Evolutionary conservation across 2,888 invertebrate genomes (phyloP).

Genomic region (Hybos culiciformis): DNA sequence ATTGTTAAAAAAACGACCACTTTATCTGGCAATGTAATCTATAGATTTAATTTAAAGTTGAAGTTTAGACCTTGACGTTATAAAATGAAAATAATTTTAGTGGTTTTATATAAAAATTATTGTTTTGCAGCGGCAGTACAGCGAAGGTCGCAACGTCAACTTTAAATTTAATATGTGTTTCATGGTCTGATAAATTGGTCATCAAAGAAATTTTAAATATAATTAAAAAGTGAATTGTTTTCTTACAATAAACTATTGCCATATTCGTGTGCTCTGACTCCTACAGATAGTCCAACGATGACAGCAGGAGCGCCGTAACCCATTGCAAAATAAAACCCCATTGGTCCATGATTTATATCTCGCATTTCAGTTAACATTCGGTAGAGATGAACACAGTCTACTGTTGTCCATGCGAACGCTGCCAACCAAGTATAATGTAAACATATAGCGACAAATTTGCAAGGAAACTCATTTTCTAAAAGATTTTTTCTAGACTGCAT

Average conservation of each 20-base stretch:
- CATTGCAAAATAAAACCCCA: conserved; percentile 81
- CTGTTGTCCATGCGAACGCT: conserved; percentile 82
- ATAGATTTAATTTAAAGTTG: neutral
- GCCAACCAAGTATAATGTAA: conserved; percentile 89
- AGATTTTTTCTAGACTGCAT: conserved; percentile 69
- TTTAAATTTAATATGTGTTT: neutral
- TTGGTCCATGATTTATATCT: conserved; percentile 89
- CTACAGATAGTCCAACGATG: conserved; percentile 78
- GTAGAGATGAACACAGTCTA: conserved; percentile 84
- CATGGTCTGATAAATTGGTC: neutral
- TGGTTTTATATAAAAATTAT: too few relatives aligned
- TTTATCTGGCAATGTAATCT: neutral
- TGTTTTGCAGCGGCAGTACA: too few relatives aligned
- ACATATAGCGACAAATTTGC: conserved; percentile 79
- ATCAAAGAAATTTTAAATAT: neutral
- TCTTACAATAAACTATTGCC: conserved; percentile 89
- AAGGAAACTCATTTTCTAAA: conserved; percentile 73
- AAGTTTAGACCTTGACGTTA: neutral
- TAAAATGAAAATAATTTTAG: neutral
- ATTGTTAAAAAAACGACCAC: too few relatives aligned
- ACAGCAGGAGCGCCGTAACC: conserved; percentile 90
- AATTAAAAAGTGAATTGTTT: conserved; percentile 7
- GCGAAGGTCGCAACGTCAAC: neutral
- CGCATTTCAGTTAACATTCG: conserved; percentile 89
- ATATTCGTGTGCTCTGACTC: conserved; percentile 87